Percentiles rank a stretch among this genome's conserved stretches.
phyloP scores from a whole-genome alignment of 2,888 invertebrate species.

The Epiblema foenella region DNA sequence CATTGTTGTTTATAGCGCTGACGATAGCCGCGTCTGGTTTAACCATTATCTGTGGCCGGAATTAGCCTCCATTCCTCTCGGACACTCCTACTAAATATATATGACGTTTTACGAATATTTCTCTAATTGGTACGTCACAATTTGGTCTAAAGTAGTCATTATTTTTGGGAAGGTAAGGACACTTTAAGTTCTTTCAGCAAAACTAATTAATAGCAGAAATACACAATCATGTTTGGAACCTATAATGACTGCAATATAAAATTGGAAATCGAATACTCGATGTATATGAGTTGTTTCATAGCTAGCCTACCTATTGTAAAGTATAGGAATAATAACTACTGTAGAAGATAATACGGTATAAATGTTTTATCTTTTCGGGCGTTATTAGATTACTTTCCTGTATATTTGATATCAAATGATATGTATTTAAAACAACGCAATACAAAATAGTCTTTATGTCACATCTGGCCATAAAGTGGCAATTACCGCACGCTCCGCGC shows the following conservation, averaged over 20 bases:
- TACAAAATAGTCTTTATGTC: too few relatives aligned
- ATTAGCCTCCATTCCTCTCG: conserved; percentile 24
- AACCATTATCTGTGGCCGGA: conserved; percentile 38
- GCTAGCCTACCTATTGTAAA: not conserved
- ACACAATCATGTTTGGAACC: not conserved
- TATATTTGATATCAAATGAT: too few relatives aligned
- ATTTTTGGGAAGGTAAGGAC: not conserved
- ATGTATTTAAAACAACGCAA: too few relatives aligned
- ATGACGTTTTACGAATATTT: not conserved
- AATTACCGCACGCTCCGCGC: too few relatives aligned
- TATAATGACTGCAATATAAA: not conserved
- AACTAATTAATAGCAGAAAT: not conserved
- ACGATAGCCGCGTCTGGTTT: conserved; percentile 34
- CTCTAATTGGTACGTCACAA: not conserved
- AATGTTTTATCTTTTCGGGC: not conserved
- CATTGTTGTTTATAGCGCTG: conserved; percentile 65
- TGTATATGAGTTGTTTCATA: not conserved
- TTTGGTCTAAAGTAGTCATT: not conserved
- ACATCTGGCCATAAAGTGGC: too few relatives aligned
- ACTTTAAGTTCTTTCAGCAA: not conserved
- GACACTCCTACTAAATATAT: conserved; percentile 4
- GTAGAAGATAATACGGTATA: not conserved
- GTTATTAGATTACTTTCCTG: too few relatives aligned
- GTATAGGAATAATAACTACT: not conserved
- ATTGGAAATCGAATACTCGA: not conserved